Conservation (phyloP, 1,140 invertebrate genomes). For the Heliconius congener region DNA sequence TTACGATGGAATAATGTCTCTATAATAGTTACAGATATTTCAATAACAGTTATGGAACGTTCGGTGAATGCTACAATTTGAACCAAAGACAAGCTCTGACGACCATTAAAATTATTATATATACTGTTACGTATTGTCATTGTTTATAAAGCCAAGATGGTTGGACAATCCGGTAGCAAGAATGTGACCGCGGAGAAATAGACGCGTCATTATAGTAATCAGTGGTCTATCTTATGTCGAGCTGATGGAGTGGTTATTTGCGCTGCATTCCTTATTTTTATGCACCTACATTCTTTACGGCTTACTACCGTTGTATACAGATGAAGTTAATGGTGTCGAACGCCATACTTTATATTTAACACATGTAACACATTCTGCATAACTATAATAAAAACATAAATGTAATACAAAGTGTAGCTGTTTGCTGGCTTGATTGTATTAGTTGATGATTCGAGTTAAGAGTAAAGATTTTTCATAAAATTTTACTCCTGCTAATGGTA, state of each 20-base stretch:
- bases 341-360: constrained; percentile 38
- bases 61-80: constrained; percentile 12
- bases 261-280: constrained; percentile 56
- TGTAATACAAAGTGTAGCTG: background rate
- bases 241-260: constrained; percentile 31
- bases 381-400: constrained; percentile 14
- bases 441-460: background rate
- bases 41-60: constrained; percentile 14
- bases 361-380: constrained; percentile 20
- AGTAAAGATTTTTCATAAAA: no score
- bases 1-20: background rate
- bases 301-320: constrained; percentile 38
- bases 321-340: constrained; percentile 34
- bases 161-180: constrained; percentile 38
- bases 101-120: constrained; percentile 26
- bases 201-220: constrained; percentile 43
- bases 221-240: constrained; percentile 33
- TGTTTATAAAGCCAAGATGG: constrained; percentile 32
- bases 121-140: constrained; percentile 34
- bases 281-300: constrained; percentile 43
- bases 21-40: background rate
- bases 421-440: background rate
- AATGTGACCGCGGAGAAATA: constrained; percentile 39
- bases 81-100: constrained; percentile 17
- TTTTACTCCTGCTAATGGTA: no score